Percentiles rank a stretch among this genome's conserved stretches.
phyloP scores from a whole-genome alignment of 2,113 vertebrate species.

The Crocuta crocuta region DNA sequence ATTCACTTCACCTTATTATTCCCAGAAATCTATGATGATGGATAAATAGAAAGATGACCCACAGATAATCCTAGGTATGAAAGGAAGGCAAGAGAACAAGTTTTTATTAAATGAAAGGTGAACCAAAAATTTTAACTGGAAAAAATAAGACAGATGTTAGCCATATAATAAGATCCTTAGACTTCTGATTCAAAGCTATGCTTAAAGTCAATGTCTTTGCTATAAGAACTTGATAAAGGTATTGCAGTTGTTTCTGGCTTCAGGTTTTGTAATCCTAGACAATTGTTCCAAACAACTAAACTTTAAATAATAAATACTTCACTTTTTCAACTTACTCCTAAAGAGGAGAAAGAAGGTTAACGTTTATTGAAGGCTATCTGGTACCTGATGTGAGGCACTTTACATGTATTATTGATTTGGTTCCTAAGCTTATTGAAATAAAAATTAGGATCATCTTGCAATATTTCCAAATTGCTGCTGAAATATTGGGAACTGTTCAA shows the following conservation, averaged over 20 bases:
- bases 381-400: neutral
- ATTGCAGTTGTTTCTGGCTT: neutral
- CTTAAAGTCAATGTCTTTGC: neutral
- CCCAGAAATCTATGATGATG: neutral
- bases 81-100: neutral
- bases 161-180: neutral
- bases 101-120: neutral
- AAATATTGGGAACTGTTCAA: neutral
- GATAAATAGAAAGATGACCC: neutral
- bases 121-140: conserved; percentile 5
- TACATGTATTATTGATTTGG: neutral
- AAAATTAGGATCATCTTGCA: neutral
- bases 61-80: neutral
- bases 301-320: neutral
- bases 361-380: neutral
- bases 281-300: neutral
- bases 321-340: neutral
- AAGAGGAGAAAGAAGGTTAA: neutral
- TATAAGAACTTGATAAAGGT: neutral
- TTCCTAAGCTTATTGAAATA: neutral
- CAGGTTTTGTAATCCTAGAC: neutral
- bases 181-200: neutral
- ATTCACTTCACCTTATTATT: conserved; percentile 8
- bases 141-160: neutral
- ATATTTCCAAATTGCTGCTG: neutral